phyloP scores from a whole-genome alignment of 2,797 vertebrate species.

The Notolabrus celidotus region DNA sequence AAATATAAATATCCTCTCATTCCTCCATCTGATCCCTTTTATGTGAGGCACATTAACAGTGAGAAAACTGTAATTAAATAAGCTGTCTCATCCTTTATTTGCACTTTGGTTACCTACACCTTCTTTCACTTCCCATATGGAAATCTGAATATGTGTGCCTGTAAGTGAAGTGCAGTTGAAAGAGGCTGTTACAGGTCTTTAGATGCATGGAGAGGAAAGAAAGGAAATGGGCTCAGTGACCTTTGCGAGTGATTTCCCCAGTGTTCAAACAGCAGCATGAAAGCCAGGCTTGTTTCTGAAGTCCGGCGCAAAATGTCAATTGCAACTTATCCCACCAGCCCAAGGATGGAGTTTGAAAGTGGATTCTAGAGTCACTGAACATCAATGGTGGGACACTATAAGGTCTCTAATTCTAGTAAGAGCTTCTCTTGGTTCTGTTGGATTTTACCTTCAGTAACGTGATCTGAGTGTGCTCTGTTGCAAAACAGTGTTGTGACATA shows the following conservation, averaged over 20 bases:
- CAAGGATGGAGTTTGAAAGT: constrained; percentile 86
- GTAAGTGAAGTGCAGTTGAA: constrained; percentile 80
- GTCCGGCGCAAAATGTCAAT: constrained; percentile 88
- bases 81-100: constrained; percentile 44
- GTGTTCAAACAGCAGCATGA: constrained; percentile 89
- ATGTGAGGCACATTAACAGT: not conserved
- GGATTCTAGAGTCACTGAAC: constrained; percentile 82
- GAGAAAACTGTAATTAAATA: constrained; percentile 57
- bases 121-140: constrained; percentile 70
- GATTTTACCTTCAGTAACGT: constrained; percentile 19
- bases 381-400: constrained; percentile 76
- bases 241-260: constrained; percentile 88
- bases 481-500: constrained; percentile 29
- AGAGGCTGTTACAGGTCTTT: constrained; percentile 82
- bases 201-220: constrained; percentile 76
- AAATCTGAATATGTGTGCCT: constrained; percentile 76
- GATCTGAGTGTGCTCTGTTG: constrained; percentile 26
- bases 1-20: too few relatives aligned
- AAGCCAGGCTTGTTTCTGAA: constrained; percentile 89
- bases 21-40: not conserved
- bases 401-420: constrained; percentile 53
- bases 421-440: constrained; percentile 10
- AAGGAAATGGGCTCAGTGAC: constrained; percentile 90
- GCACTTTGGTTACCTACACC: constrained; percentile 46
- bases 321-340: constrained; percentile 88